phyloP scores from a whole-genome alignment of 2,888 invertebrate species.

The Mellilla xanthometata region DNA sequence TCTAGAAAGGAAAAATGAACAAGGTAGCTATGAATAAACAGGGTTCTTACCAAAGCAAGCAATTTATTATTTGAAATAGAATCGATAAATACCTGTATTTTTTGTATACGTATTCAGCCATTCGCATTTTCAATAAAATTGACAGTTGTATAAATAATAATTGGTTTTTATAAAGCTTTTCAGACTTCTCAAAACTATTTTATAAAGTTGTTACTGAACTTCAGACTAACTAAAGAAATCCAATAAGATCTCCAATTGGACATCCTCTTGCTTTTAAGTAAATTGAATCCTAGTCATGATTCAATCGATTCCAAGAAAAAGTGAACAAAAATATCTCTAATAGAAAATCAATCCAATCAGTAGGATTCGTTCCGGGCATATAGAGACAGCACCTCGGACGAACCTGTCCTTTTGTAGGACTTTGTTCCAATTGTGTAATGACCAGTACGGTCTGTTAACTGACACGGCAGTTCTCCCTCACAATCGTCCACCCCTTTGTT shows the following conservation, averaged over 20 bases:
- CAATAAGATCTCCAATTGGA: neutral
- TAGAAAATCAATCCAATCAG: constrained; percentile 76
- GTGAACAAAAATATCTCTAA: constrained; percentile 54
- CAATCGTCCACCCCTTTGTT: constrained; percentile 53
- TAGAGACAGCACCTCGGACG: constrained; percentile 52
- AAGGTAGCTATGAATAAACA: too few relatives aligned
- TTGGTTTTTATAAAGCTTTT: too few relatives aligned
- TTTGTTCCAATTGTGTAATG: constrained; percentile 38
- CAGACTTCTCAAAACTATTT: too few relatives aligned
- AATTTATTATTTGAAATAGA: too few relatives aligned
- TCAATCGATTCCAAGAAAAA: constrained; percentile 54
- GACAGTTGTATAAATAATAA: too few relatives aligned
- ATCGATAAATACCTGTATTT: too few relatives aligned
- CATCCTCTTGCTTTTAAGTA: constrained; percentile 31
- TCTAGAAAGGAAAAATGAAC: too few relatives aligned
- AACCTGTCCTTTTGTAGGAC: constrained; percentile 28
- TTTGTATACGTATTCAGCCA: too few relatives aligned
- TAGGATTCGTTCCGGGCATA: constrained; percentile 60
- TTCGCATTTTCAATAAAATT: too few relatives aligned
- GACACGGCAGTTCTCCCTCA: constrained; percentile 11
- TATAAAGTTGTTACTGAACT: too few relatives aligned
- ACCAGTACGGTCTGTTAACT: constrained; percentile 16
- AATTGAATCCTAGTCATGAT: constrained; percentile 61
- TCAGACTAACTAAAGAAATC: neutral
- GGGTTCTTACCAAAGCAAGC: too few relatives aligned